These are phyloP conservation scores for Atherinomorus stipes DNA, from an alignment of 2,113 vertebrate species.

Conservation along the genomic window DNA sequence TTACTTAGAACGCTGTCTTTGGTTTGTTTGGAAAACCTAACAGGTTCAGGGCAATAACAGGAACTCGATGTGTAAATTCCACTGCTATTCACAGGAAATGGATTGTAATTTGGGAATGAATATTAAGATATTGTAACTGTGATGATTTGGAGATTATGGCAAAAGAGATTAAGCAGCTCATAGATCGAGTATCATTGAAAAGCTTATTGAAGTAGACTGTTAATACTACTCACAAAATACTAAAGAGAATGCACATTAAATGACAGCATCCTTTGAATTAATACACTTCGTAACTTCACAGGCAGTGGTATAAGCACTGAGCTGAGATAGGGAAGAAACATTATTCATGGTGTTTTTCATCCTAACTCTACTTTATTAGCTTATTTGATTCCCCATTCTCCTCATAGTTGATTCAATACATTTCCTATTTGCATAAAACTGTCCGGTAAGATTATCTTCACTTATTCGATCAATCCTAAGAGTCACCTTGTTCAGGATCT, in stretches of 20 bases:
- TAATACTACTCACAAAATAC: conserved; percentile 65
- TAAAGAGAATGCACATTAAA: conserved; percentile 75
- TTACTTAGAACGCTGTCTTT: conserved; percentile 61
- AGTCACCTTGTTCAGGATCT: conserved; percentile 88
- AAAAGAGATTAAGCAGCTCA: conserved; percentile 54
- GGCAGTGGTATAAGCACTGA: conserved; percentile 67
- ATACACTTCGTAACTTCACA: conserved; percentile 79
- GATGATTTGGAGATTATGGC: conserved; percentile 53
- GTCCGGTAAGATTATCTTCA: conserved; percentile 87
- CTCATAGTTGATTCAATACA: conserved; percentile 88
- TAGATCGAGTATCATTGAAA: conserved; percentile 51
- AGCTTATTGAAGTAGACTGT: conserved; percentile 54
- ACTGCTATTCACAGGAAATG: conserved; percentile 15
- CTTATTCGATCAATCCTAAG: conserved; percentile 87
- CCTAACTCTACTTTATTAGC: conserved; percentile 86
- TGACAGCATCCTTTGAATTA: conserved; percentile 78
- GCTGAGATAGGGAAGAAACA: conserved; percentile 75
- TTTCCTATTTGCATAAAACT: conserved; percentile 87
- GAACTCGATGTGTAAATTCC: conserved; percentile 44
- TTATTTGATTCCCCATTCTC: conserved; percentile 86
- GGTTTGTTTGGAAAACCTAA: conserved; percentile 35
- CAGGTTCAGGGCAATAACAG: conserved; percentile 26
- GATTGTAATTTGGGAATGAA: conserved; percentile 42
- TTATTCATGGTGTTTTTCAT: conserved; percentile 82
- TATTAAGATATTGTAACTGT: conserved; percentile 49